These are phyloP conservation scores for Ennomos fuscantarius DNA, from an alignment of 2,888 invertebrate genomes.

Conservation along the genomic window DNA sequence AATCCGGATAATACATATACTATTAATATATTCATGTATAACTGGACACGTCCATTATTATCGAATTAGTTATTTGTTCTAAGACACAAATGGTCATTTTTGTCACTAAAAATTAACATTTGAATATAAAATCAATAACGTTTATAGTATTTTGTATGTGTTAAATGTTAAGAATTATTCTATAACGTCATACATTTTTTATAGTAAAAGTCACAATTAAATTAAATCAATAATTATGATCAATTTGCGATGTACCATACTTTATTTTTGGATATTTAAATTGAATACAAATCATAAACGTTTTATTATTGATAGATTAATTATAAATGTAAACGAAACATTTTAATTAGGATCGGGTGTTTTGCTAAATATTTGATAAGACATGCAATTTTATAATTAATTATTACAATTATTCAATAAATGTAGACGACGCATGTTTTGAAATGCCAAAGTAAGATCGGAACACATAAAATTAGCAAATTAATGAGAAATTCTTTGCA, in stretches of 20 bases:
- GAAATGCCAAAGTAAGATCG: conserved; percentile 10
- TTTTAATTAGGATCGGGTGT: no score
- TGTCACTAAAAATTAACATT: conserved; percentile 17
- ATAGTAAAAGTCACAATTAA: no score
- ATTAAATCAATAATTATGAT: no score
- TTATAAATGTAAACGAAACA: no score
- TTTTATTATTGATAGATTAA: no score
- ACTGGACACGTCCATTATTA: conserved; percentile 19
- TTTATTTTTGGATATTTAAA: no score
- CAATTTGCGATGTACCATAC: no score
- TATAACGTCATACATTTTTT: conserved; percentile 1
- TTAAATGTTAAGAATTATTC: conserved; percentile 2
- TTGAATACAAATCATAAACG: no score
- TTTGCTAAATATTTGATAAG: no score
- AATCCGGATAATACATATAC: conserved; percentile 12
- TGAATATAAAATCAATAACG: conserved; percentile 15
- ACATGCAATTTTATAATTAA: no score
- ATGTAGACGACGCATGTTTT: conserved; percentile 3
- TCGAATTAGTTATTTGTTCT: conserved; percentile 24
- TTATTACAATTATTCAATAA: neutral
- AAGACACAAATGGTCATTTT: conserved; percentile 13
- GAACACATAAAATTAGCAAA: conserved; percentile 2
- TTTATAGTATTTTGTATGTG: conserved; percentile 7
- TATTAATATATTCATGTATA: conserved; percentile 24
- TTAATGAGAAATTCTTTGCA: conserved; percentile 12